These are phyloP conservation scores for Triops longicaudatus DNA, from an alignment of 1,140 invertebrate species.

Conservation along the genomic window DNA sequence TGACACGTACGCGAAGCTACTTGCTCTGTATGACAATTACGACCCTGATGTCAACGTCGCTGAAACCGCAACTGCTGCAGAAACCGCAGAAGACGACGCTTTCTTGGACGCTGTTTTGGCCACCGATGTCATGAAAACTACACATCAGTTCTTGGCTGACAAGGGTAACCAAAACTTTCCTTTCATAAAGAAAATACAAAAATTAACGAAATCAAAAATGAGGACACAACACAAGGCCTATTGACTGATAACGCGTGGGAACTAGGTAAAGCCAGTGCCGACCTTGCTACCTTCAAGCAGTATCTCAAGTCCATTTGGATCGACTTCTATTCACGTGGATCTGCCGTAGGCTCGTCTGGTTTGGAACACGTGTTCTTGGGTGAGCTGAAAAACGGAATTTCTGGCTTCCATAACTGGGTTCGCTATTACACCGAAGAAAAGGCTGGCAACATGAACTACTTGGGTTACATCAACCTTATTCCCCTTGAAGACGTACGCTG, in stretches of 20 bases:
- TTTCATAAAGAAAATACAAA: too few relatives aligned
- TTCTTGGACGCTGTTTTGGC: slow-evolving; percentile 64
- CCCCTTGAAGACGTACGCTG: slow-evolving; percentile 58
- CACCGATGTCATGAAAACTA: slow-evolving; percentile 62
- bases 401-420: slow-evolving; percentile 83
- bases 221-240: too few relatives aligned
- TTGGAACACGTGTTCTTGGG: slow-evolving; percentile 82
- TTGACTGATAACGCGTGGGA: not conserved
- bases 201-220: too few relatives aligned
- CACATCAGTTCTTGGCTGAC: slow-evolving; percentile 58
- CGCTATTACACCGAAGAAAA: slow-evolving; percentile 66
- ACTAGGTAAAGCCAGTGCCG: slow-evolving; percentile 21
- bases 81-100: slow-evolving; percentile 61
- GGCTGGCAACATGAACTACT: slow-evolving; percentile 58
- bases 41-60: slow-evolving; percentile 52
- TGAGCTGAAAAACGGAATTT: slow-evolving; percentile 66
- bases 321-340: slow-evolving; percentile 62
- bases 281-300: slow-evolving; percentile 52
- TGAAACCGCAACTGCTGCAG: slow-evolving; percentile 65
- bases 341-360: slow-evolving; percentile 65
- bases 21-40: slow-evolving; percentile 34
- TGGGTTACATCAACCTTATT: slow-evolving; percentile 64
- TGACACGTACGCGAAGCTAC: slow-evolving; percentile 29
- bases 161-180: too few relatives aligned
- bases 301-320: slow-evolving; percentile 55